Evolutionary conservation across 2,113 vertebrate species (phyloP).

Genomic region (Lamprotornis superbus): DNA sequence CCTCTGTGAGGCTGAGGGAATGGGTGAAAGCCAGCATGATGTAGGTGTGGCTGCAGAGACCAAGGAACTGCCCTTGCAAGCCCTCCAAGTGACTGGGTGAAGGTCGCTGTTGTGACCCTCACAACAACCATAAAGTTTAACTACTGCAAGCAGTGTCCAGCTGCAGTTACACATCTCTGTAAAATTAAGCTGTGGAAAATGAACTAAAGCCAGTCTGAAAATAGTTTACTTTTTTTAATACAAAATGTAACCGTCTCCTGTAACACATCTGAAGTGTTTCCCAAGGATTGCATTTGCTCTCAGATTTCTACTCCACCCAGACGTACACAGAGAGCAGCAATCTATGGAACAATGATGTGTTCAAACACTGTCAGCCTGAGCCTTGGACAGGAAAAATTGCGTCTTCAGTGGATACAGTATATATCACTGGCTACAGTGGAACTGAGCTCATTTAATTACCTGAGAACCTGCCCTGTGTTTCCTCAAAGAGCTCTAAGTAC

Average conservation of each 20-base stretch:
- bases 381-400: background rate
- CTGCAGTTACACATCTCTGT: background rate
- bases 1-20: background rate
- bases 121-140: background rate
- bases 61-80: background rate
- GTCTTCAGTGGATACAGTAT: background rate
- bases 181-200: background rate
- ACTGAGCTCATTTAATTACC: background rate
- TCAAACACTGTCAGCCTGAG: background rate
- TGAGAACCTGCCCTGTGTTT: background rate
- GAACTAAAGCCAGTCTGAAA: background rate
- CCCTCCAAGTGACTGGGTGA: background rate
- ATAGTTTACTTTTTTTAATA: background rate
- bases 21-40: background rate
- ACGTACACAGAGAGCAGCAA: background rate
- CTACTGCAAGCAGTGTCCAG: background rate
- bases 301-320: background rate
- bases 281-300: background rate
- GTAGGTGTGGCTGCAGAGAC: background rate
- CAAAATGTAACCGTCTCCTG: background rate
- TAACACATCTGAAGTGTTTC: background rate
- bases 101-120: too few species aligned
- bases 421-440: background rate
- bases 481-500: background rate
- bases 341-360: background rate